Evolutionary conservation across 2,113 vertebrate genomes (phyloP), one percentile per base, ranked within the genome.

Genomic region (Chionodraco myersi): DNA sequence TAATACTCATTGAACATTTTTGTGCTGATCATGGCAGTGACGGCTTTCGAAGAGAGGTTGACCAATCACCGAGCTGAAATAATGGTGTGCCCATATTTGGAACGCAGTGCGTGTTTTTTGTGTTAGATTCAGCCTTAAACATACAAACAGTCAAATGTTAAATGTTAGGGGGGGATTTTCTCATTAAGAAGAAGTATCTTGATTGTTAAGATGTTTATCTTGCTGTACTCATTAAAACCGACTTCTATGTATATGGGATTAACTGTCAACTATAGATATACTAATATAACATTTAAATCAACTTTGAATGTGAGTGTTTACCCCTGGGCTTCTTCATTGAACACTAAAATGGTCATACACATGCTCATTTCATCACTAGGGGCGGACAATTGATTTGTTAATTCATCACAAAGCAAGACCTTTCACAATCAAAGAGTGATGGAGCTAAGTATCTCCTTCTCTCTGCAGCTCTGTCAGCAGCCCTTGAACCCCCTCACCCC

Each of bases 391-490:
- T 49, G 8, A 49, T 61, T 48, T 45, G 48, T 60, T 45, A 34
- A 36, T 60, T 30, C 53, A 15, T 52, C 18, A 34, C 56, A 48
- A 72, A 62, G 71, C 52, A 36, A 30, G 57, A 26, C 8, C 41
- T 65, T 70, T 65, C 26, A 18, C 44, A 30, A 71, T 71, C 49
- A 26, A 47, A 62, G 44, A 49, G 51, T 74, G 70, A 63, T 26
- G 6, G 15, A 75, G 56, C 34, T 45, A 49, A 53, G 76, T 66
- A 63, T 44, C 56, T 65, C 30, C 26, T 64, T 71, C 36, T 80
- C 59, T 79, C 64, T 82, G 56, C 66, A 83, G n/a, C 52, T 77
- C 53, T 75, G 36, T n/a, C 72, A 36, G 48, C 61, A 63, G 51
- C 41, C 72, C 54, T 5, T 36, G 36, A 60, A 52, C 41, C 54